Evolutionary conservation across 2,113 vertebrate genomes (phyloP).

Genomic region (Narcine bancroftii): DNA sequence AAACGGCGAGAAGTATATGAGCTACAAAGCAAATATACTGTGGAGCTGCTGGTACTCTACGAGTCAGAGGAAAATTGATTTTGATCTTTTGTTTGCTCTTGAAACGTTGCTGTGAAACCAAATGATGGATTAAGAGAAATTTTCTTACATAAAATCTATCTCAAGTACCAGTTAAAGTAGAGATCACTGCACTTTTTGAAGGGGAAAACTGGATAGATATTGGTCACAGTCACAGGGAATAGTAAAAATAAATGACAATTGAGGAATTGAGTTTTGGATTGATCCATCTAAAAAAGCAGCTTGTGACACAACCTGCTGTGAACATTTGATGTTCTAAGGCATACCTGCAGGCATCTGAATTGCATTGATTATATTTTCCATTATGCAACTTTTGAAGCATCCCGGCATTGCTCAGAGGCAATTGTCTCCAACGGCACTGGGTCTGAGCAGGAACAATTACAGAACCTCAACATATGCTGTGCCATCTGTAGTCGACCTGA

Average conservation of each 20-base stretch:
- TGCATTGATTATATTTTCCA: neutral
- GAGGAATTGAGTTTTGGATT: neutral
- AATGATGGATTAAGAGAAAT: neutral
- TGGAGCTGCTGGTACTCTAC: neutral
- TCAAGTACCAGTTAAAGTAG: neutral
- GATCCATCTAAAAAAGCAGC: neutral
- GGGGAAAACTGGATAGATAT: neutral
- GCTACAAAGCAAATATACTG: neutral
- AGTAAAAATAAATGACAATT: neutral
- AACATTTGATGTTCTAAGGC: neutral
- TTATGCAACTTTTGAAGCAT: neutral
- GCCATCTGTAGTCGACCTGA: neutral
- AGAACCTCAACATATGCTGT: neutral
- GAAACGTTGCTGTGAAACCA: neutral
- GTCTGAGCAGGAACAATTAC: neutral
- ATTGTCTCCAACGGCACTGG: slow-evolving; percentile 4
- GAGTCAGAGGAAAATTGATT: neutral
- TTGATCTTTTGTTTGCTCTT: neutral
- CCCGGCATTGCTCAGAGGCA: neutral
- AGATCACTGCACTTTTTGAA: neutral
- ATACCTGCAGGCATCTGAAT: neutral
- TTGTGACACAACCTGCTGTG: neutral
- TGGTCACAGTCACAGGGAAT: neutral
- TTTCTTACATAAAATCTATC: neutral
- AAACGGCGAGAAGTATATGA: neutral